Conservation (phyloP, 1,140 invertebrate species). For the Heliconius melpomene region DNA sequence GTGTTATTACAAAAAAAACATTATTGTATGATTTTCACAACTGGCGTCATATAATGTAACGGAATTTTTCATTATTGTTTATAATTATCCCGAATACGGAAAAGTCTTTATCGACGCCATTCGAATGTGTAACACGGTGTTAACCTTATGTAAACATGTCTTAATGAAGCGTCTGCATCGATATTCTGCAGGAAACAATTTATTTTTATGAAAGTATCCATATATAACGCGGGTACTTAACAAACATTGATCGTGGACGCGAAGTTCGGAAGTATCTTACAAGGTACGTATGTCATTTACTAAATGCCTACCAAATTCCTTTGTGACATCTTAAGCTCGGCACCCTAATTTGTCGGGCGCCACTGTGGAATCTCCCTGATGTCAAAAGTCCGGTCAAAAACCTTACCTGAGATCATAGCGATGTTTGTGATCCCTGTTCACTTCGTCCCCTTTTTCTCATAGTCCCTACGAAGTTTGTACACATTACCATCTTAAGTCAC, state of each 20-base stretch:
- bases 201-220: conserved; percentile 41
- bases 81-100: conserved; percentile 22
- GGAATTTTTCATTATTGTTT: conserved; percentile 5
- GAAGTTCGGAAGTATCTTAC: conserved; percentile 16
- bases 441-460: conserved; percentile 41
- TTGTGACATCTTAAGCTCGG: conserved; percentile 59
- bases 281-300: conserved; percentile 41
- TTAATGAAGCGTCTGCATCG: conserved; percentile 46
- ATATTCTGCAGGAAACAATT: conserved; percentile 49
- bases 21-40: not conserved
- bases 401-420: conserved; percentile 52
- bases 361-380: conserved; percentile 49
- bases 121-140: conserved; percentile 32
- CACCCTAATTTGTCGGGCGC: conserved; percentile 62
- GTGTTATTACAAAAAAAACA: not conserved
- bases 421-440: conserved; percentile 40
- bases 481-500: conserved; percentile 46
- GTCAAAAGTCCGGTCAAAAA: conserved; percentile 59
- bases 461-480: conserved; percentile 22
- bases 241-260: conserved; percentile 29
- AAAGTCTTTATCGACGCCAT: conserved; percentile 26
- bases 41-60: conserved; percentile 13
- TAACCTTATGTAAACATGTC: conserved; percentile 43
- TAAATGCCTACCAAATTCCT: conserved; percentile 50
- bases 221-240: not conserved